A percentile compares a stretch with the other conserved stretches of the same genome.
phyloP scores from a whole-genome alignment of 64 coral and sea anemone species.

The Stylophora pistillata region DNA sequence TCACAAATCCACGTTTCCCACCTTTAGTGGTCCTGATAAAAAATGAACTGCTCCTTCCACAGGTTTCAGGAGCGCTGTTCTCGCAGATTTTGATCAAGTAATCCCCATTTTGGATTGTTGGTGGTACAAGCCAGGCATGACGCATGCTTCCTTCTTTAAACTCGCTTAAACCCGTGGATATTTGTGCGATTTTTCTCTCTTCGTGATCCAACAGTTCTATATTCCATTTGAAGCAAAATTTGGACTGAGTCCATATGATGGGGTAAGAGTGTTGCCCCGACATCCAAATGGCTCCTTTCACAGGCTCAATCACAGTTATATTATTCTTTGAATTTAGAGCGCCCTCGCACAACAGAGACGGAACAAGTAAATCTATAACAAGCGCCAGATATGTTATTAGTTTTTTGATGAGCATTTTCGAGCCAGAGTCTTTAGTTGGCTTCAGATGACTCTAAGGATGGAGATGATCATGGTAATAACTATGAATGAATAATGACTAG shows the following conservation, averaged over 20 bases:
- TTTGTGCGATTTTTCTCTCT: slow-evolving; percentile 46
- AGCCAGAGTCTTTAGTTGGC: neutral
- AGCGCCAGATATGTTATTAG: neutral
- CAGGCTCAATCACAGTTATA: slow-evolving; percentile 50
- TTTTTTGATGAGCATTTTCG: slow-evolving; percentile 8
- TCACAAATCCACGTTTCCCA: neutral
- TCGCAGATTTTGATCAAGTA: slow-evolving; percentile 61
- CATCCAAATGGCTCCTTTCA: slow-evolving; percentile 41
- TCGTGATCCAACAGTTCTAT: slow-evolving; percentile 55
- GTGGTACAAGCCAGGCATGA: slow-evolving; percentile 50
- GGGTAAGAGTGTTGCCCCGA: slow-evolving; percentile 33
- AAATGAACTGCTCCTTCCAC: slow-evolving; percentile 57
- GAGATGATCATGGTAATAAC: neutral
- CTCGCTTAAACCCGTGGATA: slow-evolving; percentile 64
- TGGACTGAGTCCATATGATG: slow-evolving; percentile 75
- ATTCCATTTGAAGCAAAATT: slow-evolving; percentile 67
- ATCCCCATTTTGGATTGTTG: slow-evolving; percentile 35
- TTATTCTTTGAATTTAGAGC: neutral
- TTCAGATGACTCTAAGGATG: neutral
- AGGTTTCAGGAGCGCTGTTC: neutral
- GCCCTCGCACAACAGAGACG: neutral
- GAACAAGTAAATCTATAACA: neutral
- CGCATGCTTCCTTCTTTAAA: slow-evolving; percentile 68
- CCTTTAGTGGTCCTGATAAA: slow-evolving; percentile 44
- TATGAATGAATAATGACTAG: neutral